Evolutionary conservation across 1,140 invertebrate species (phyloP).

Genomic region (Penaeus chinensis): DNA sequence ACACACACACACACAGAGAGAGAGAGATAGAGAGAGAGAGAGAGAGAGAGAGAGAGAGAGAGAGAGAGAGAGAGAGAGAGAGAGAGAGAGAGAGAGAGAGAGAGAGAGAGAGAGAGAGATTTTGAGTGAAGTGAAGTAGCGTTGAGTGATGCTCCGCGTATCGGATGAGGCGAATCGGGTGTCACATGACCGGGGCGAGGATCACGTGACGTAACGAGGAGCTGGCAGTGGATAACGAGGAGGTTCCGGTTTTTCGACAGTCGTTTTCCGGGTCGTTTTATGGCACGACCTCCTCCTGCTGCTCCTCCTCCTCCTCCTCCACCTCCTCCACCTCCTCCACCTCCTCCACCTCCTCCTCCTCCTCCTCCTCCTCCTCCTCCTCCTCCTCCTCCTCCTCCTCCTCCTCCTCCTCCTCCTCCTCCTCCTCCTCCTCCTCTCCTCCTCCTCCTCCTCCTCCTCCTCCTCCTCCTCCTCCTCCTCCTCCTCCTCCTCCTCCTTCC

Average conservation of each 20-base stretch:
- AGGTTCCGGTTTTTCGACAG: slow-evolving; percentile 32
- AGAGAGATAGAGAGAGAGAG: too few relatives aligned
- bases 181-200: slow-evolving; percentile 29
- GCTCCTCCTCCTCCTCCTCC: background rate
- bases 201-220: slow-evolving; percentile 48
- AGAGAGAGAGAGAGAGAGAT: too few relatives aligned
- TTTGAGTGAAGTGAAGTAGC: background rate
- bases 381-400: background rate
- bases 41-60: too few relatives aligned
- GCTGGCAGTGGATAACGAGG: slow-evolving; percentile 27
- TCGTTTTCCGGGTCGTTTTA: slow-evolving; percentile 5
- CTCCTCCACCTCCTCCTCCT: background rate
- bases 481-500: background rate
- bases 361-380: background rate
- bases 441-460: background rate
- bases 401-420: background rate
- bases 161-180: slow-evolving; percentile 28
- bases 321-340: background rate
- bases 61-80: too few relatives aligned
- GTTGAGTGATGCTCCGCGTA: background rate
- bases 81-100: too few relatives aligned
- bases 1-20: too few relatives aligned
- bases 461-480: background rate
- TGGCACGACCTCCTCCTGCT: too few relatives aligned
- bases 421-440: background rate